phyloP scores from a whole-genome alignment of 2,888 invertebrate species.

The Rhagium mordax region DNA sequence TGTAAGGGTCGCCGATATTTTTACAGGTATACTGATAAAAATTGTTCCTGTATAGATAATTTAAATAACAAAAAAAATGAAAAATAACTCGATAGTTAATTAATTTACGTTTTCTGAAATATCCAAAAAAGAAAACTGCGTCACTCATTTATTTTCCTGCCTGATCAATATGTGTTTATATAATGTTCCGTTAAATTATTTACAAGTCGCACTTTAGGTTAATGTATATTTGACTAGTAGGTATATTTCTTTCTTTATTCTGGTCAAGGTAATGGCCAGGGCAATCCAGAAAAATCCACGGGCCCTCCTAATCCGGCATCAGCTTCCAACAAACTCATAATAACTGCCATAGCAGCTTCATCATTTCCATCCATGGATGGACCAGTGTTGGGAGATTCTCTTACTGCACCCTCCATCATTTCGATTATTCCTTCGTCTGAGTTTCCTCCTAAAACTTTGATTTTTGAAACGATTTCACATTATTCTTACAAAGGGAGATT shows the following conservation, averaged over 20 bases:
- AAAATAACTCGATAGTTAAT: no score
- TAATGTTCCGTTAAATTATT: not conserved
- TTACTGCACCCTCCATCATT: constrained; percentile 73
- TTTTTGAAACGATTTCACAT: constrained; percentile 8
- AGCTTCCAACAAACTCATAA: constrained; percentile 91
- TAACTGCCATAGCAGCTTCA: constrained; percentile 93
- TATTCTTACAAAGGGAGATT: not conserved
- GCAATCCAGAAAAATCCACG: constrained; percentile 88
- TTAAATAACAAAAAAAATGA: no score
- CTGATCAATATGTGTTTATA: not conserved
- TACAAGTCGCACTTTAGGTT: not conserved
- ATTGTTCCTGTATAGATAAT: no score
- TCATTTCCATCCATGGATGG: constrained; percentile 82
- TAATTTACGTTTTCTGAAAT: not conserved
- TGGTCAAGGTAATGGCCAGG: constrained; percentile 85
- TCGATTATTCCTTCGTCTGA: constrained; percentile 74
- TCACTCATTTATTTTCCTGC: not conserved
- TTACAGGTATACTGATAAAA: no score
- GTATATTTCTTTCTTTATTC: constrained; percentile 36
- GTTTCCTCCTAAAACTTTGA: constrained; percentile 60
- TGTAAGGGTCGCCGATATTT: no score
- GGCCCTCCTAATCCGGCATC: constrained; percentile 92
- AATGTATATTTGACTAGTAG: constrained; percentile 13
- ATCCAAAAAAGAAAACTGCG: not conserved
- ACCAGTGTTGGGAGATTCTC: constrained; percentile 69